Percentiles rank a stretch among this genome's conserved stretches.
phyloP scores from a whole-genome alignment of 2,797 vertebrate species.

The Labeo calbasu region DNA sequence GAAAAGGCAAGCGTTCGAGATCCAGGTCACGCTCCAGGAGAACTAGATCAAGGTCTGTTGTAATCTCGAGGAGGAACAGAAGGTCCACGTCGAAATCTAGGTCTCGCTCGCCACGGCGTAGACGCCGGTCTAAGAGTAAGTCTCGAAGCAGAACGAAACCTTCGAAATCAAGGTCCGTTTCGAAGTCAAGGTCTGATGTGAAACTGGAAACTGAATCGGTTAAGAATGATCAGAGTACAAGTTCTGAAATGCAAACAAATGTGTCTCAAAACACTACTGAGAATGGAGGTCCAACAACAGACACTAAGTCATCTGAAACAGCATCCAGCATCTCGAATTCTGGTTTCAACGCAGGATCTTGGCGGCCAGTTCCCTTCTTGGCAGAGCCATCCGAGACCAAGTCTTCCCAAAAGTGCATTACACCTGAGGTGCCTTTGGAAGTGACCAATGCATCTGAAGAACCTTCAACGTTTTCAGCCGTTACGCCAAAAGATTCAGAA shows the following conservation, averaged over 20 bases:
- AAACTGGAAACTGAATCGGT: conserved; percentile 25
- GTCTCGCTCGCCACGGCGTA: conserved; percentile 40
- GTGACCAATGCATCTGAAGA: conserved; percentile 3
- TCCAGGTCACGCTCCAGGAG: conserved; percentile 58
- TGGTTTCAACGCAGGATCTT: conserved; percentile 52
- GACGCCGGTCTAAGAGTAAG: conserved; percentile 51
- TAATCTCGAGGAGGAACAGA: conserved; percentile 50
- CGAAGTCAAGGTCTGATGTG: conserved; percentile 54
- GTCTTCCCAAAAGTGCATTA: conserved; percentile 47
- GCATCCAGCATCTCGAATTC: neutral
- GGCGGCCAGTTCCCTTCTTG: conserved; percentile 67
- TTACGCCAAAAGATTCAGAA: neutral
- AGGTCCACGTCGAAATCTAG: conserved; percentile 54
- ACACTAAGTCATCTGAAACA: neutral
- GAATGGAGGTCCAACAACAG: neutral
- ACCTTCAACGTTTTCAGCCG: neutral
- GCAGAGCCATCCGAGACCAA: conserved; percentile 41
- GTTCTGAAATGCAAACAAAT: neutral
- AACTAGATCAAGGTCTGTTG: conserved; percentile 59
- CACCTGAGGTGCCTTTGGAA: conserved; percentile 53
- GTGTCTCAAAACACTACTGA: conserved; percentile 13
- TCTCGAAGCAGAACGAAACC: conserved; percentile 28
- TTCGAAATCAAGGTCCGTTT: conserved; percentile 58
- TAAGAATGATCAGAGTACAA: neutral
- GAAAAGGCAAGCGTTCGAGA: conserved; percentile 46